Percentiles rank a stretch among this genome's conserved stretches.
phyloP scores from a whole-genome alignment of 2,113 vertebrate genomes.

The Paramormyrops kingsleyae region DNA sequence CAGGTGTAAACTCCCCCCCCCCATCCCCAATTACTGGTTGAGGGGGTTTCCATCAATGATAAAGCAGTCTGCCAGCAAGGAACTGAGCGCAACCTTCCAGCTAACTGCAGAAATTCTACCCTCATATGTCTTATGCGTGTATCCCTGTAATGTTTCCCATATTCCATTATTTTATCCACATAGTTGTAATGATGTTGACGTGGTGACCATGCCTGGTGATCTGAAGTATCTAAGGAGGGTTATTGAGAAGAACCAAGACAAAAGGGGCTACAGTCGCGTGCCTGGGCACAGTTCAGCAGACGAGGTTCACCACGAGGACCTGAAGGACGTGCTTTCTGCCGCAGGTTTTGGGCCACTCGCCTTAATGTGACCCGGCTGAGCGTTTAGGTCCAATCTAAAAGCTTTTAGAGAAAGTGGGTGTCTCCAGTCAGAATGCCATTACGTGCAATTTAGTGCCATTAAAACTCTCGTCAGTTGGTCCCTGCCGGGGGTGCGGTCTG shows the following conservation, averaged over 20 bases:
- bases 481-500: not conserved
- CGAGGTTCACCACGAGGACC: not conserved
- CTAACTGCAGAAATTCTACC: not conserved
- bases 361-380: constrained; percentile 25
- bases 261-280: not conserved
- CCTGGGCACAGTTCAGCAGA: not conserved
- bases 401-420: constrained; percentile 37
- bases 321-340: not conserved
- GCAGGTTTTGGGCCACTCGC: constrained; percentile 18
- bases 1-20: not conserved
- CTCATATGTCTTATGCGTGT: not conserved
- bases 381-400: constrained; percentile 38
- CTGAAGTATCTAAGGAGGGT: not conserved
- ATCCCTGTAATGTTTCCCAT: not conserved
- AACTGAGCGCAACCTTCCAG: not conserved
- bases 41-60: not conserved
- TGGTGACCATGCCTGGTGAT: not conserved
- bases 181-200: too few species aligned
- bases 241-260: not conserved
- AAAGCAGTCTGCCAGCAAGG: not conserved
- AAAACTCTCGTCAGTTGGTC: constrained; percentile 16
- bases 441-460: constrained; percentile 36
- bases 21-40: not conserved
- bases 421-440: constrained; percentile 27
- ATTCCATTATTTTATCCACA: not conserved